Percentiles rank a stretch among this genome's conserved stretches.
These are phyloP conservation scores for Myotis davidii DNA, from an alignment of 2,113 vertebrate species.

Conservation along the genomic window DNA sequence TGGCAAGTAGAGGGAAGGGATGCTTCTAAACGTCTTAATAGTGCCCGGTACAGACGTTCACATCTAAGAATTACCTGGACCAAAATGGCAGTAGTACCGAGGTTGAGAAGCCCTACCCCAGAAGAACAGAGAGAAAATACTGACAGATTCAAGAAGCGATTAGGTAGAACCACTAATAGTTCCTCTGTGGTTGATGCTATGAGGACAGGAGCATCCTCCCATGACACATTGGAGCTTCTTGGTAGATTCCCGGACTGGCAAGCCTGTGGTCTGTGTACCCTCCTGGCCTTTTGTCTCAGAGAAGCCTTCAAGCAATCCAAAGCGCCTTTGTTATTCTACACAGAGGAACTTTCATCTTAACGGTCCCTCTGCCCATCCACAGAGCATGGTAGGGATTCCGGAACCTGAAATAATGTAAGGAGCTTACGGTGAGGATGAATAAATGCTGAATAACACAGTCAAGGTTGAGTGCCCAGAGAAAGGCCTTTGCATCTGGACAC, in stretches of 20 bases:
- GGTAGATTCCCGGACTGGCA: too few species aligned
- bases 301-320: not conserved
- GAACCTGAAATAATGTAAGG: not conserved
- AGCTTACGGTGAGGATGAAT: not conserved
- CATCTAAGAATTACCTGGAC: not conserved
- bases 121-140: not conserved
- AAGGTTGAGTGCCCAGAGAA: not conserved
- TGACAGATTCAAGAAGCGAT: not conserved
- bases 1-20: not conserved
- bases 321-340: not conserved
- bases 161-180: not conserved
- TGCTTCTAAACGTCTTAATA: not conserved
- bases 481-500: not conserved
- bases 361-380: not conserved
- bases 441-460: not conserved
- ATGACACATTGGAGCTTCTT: not conserved
- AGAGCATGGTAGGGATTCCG: not conserved
- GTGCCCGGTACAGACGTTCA: too few species aligned
- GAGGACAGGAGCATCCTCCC: not conserved
- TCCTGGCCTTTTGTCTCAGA: not conserved
- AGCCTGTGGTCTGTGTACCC: not conserved
- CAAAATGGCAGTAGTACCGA: not conserved
- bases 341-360: not conserved
- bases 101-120: not conserved
- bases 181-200: not conserved